These are phyloP conservation scores for Abrostola tripartita DNA, from an alignment of 2,888 invertebrate species.

Conservation along the genomic window DNA sequence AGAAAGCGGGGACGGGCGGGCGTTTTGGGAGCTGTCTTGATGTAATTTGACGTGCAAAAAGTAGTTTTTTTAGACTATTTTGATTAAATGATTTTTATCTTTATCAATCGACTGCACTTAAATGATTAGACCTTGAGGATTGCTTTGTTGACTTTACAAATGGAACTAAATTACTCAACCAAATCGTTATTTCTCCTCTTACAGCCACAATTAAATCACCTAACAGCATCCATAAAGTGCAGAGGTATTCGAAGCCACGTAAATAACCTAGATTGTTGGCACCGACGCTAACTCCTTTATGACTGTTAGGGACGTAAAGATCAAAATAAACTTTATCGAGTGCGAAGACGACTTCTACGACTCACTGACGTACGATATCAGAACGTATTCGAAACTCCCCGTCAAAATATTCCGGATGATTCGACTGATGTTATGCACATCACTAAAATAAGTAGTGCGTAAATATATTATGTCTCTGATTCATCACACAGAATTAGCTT, in stretches of 20 bases:
- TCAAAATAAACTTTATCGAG: slow-evolving; percentile 68
- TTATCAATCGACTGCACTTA: no score
- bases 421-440: slow-evolving; percentile 33
- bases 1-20: no score
- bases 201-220: slow-evolving; percentile 21
- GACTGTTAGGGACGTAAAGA: slow-evolving; percentile 66
- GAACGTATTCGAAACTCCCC: slow-evolving; percentile 34
- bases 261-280: slow-evolving; percentile 66
- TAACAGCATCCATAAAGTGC: slow-evolving; percentile 25
- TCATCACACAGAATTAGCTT: slow-evolving; percentile 45
- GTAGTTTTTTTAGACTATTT: no score
- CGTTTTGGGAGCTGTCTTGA: no score
- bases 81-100: no score
- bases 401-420: slow-evolving; percentile 45
- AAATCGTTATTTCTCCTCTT: neutral
- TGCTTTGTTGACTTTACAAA: neutral
- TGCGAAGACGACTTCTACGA: slow-evolving; percentile 45
- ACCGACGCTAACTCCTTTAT: slow-evolving; percentile 61
- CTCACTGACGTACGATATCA: slow-evolving; percentile 25
- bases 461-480: slow-evolving; percentile 41
- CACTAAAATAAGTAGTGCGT: slow-evolving; percentile 25
- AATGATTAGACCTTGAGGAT: no score
- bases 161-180: neutral
- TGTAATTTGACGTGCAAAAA: no score
- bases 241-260: slow-evolving; percentile 50